Base-by-base conservation (phyloP, 1,140 invertebrate species). In the Aplysia californica region DNA sequence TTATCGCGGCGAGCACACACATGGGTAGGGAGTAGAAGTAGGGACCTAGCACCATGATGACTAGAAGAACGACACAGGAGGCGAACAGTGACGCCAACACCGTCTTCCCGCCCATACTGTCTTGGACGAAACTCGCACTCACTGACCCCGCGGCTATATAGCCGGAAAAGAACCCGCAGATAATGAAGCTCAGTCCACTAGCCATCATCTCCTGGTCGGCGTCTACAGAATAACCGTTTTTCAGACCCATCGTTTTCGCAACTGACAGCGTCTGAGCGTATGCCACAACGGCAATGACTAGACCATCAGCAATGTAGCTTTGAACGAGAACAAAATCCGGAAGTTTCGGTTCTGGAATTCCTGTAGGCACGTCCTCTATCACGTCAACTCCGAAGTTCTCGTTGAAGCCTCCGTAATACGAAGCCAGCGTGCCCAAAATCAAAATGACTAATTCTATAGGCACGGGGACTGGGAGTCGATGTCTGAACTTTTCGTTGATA, bases 1-100 rank as follows among this genome's bases (percentile, higher is more conserved):
- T 91, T 59, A 92, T 91, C 38, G 87, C 85, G 1, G 91, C 86
- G 10, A 91, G 55, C 10, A 82, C 77, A 67, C 82, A 83, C 80
- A 82, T 76, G 10, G 75, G 75, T 15, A 76, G 33, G 66, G 68
- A 68, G 55, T 82, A 79, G 56, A 85, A 82, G 26, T 84, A 77
- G 10, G 84, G 84, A 29, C 82, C 82, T 15, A 82, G 44, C 23
- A 80, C 77, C 36, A 85, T 23, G 55, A 85, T 80, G 2, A 85
- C 82, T 15, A 85, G 44, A 3, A 84, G 67, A 0, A 85, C 82
- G 15, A 85, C 72, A 1, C 70, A 26, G 56, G 79, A 79, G 6
- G 79, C 82, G 68, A 83, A 71, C 35, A 84, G 64, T 1, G 79
- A 80, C 0, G 82, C 79, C 18, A 85, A 39, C 67, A 69, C 65